These are phyloP conservation scores for Dasyprocta punctata DNA, from an alignment of 2,113 vertebrate genomes.

Conservation along the genomic window DNA sequence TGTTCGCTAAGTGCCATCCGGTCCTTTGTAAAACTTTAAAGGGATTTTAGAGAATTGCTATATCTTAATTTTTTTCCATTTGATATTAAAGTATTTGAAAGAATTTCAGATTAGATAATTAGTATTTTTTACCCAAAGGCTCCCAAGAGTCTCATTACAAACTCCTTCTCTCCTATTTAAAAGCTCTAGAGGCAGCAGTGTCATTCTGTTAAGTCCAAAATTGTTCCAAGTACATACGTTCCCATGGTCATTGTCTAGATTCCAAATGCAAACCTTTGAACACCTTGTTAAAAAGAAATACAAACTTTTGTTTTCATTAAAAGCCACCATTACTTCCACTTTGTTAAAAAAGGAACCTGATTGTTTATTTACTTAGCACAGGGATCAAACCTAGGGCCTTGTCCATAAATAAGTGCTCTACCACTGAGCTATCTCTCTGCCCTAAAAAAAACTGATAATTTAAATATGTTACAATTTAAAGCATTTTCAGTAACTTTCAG, in stretches of 20 bases:
- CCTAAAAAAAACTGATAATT: neutral
- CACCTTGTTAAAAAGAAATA: neutral
- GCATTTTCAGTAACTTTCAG: neutral
- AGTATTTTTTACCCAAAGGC: neutral
- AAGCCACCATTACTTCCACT: neutral
- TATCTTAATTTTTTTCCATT: constrained; percentile 1
- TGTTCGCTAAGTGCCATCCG: neutral
- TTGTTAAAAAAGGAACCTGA: constrained; percentile 2
- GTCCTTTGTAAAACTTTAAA: neutral
- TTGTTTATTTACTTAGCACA: neutral
- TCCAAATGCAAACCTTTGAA: constrained; percentile 28
- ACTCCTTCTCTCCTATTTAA: neutral
- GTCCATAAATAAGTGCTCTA: neutral
- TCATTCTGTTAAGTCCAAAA: neutral
- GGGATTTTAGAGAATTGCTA: neutral
- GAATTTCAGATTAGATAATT: neutral
- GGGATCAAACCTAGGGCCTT: neutral
- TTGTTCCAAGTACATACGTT: neutral
- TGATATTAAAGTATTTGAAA: constrained; percentile 8
- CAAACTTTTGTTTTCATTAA: neutral
- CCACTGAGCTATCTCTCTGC: neutral
- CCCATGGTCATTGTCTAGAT: neutral
- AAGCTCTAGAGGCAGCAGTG: neutral
- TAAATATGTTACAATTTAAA: constrained; percentile 35
- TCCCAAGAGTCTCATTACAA: neutral